A percentile compares a stretch with the other conserved stretches of the same genome.
Evolutionary conservation across 2,113 vertebrate genomes (phyloP).

Genomic region (Oostethus manadensis): DNA sequence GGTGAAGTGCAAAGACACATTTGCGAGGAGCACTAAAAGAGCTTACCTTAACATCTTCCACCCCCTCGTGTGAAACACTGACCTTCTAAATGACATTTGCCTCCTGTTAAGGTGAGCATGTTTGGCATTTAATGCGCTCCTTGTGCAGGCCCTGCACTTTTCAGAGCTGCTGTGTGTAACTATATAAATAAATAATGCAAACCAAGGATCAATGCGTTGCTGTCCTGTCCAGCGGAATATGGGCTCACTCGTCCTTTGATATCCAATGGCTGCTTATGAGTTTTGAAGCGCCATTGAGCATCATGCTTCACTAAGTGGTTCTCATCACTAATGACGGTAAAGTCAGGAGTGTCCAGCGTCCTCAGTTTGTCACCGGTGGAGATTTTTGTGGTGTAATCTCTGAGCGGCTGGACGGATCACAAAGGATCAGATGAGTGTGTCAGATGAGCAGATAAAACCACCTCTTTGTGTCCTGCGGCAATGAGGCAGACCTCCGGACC

Average conservation of each 20-base stretch:
- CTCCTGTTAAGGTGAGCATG: conserved; percentile 35
- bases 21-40: conserved; percentile 24
- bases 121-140: conserved; percentile 44
- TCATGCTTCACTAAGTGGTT: not conserved
- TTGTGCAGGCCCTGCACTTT: conserved; percentile 11
- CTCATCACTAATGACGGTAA: not conserved
- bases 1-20: not conserved
- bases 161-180: not conserved
- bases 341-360: not conserved
- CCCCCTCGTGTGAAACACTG: conserved; percentile 16
- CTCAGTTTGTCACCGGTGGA: not conserved
- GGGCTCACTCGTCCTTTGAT: not conserved
- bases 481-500: conserved; percentile 28
- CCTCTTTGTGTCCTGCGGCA: conserved; percentile 6
- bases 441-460: conserved; percentile 35
- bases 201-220: conserved; percentile 13
- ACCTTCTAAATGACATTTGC: conserved; percentile 54
- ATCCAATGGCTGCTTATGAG: conserved; percentile 9
- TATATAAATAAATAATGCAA: conserved; percentile 26
- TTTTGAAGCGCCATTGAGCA: not conserved
- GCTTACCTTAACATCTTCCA: conserved; percentile 37
- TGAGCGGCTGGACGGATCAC: conserved; percentile 6
- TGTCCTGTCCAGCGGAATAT: conserved; percentile 1
- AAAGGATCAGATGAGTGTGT: too few species aligned
- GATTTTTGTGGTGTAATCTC: conserved; percentile 18